Evolutionary conservation across 1,140 invertebrate species (phyloP).

Genomic region (Drosophila aff.): DNA sequence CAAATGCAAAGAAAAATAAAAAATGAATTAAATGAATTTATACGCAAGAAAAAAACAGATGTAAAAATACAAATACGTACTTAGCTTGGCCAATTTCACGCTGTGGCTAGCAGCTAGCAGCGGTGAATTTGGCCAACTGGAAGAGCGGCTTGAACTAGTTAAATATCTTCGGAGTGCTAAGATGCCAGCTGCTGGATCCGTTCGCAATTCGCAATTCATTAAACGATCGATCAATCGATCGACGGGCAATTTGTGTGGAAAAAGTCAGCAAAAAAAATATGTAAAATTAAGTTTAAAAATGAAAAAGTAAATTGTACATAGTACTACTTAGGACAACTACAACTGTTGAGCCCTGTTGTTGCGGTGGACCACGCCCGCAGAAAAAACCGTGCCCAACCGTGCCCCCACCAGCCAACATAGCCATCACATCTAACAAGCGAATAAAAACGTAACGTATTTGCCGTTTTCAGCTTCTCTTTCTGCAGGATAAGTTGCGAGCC

Average conservation of each 20-base stretch:
- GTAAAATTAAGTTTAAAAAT: slow-evolving; percentile 31
- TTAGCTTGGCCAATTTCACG: slow-evolving; percentile 74
- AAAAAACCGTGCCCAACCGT: slow-evolving; percentile 70
- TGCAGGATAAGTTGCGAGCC: slow-evolving; percentile 79
- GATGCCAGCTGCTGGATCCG: slow-evolving; percentile 42
- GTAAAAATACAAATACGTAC: slow-evolving; percentile 15
- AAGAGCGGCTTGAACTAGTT: slow-evolving; percentile 25
- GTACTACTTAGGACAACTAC: slow-evolving; percentile 46
- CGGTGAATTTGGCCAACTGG: slow-evolving; percentile 69
- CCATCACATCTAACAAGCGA: slow-evolving; percentile 49
- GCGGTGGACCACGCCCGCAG: slow-evolving; percentile 65
- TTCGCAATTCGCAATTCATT: slow-evolving; percentile 58
- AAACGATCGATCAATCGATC: slow-evolving; percentile 34
- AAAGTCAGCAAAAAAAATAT: slow-evolving; percentile 72
- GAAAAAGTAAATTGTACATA: slow-evolving; percentile 48
- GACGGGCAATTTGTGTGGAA: slow-evolving; percentile 85
- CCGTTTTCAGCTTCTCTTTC: slow-evolving; percentile 82
- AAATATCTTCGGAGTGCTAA: slow-evolving; percentile 52
- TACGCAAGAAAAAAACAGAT: slow-evolving; percentile 8
- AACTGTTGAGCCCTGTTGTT: slow-evolving; percentile 76
- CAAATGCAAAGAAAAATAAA: slow-evolving; percentile 29
- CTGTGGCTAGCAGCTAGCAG: slow-evolving; percentile 14
- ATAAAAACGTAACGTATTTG: slow-evolving; percentile 80
- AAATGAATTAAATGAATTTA: slow-evolving; percentile 11
- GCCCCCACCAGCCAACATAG: slow-evolving; percentile 68